Conservation (phyloP, 2,797 vertebrate genomes). For the Eremophila alpestris region DNA sequence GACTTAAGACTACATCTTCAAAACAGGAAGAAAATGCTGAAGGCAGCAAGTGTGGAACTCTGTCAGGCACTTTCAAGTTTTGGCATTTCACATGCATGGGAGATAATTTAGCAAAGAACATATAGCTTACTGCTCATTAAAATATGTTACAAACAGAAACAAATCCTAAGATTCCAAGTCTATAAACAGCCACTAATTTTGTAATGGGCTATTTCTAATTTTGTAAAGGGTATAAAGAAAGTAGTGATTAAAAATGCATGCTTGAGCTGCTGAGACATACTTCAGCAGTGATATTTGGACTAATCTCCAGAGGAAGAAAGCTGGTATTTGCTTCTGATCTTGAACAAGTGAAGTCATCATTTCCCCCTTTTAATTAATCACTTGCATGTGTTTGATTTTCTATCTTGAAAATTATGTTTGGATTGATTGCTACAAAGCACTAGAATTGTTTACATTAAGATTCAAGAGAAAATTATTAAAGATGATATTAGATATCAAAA, state of each 20-base stretch:
- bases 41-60: background rate
- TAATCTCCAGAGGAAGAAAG: background rate
- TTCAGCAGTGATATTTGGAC: background rate
- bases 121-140: background rate
- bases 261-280: background rate
- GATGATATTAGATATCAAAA: background rate
- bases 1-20: background rate
- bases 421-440: background rate
- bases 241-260: background rate
- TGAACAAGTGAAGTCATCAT: background rate
- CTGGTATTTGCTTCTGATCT: background rate
- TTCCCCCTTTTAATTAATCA: background rate
- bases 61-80: background rate
- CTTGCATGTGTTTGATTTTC: background rate
- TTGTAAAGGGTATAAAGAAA: background rate
- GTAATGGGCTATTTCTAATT: background rate
- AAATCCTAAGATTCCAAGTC: background rate
- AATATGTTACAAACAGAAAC: background rate
- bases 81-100: background rate
- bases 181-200: background rate
- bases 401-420: background rate
- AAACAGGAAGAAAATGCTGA: conserved; percentile 44
- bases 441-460: background rate
- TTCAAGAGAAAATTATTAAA: background rate
- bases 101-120: background rate